Conservation (phyloP, 2,113 vertebrate genomes). For the Leuciscus idus region DNA sequence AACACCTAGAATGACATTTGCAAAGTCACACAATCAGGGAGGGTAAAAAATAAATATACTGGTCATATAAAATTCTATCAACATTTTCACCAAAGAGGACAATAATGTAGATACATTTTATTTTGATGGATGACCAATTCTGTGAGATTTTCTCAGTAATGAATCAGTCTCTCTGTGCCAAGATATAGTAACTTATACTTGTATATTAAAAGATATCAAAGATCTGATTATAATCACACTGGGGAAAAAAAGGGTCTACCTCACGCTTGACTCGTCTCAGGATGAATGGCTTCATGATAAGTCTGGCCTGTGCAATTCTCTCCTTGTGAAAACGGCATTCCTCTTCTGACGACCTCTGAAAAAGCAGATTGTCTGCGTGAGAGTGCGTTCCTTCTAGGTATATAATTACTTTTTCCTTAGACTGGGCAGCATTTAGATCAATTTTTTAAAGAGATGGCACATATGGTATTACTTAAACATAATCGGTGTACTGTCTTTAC, state of each 20-base stretch:
- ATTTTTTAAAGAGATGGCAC: conserved; percentile 1
- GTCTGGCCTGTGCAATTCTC: conserved; percentile 92
- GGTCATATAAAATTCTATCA: too few relatives aligned
- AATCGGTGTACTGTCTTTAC: conserved; percentile 66
- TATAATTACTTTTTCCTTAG: background rate
- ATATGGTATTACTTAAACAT: background rate
- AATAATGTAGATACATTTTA: background rate
- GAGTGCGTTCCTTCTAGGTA: background rate
- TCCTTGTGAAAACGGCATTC: conserved; percentile 91
- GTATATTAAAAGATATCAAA: background rate
- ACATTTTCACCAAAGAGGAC: background rate
- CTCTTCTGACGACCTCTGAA: conserved; percentile 89
- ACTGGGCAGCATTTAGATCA: background rate
- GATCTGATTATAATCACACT: background rate
- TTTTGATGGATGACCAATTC: background rate
- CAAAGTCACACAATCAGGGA: background rate
- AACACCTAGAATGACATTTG: conserved; percentile 81
- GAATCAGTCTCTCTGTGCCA: background rate
- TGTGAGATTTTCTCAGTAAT: background rate
- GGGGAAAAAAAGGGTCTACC: conserved; percentile 69
- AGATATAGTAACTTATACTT: too few relatives aligned
- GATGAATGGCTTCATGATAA: conserved; percentile 98
- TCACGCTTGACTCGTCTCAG: conserved; percentile 93
- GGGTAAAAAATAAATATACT: background rate
- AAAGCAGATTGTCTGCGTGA: background rate